Conservation (phyloP, 2,888 invertebrate species). For the Microchrysa polita region DNA sequence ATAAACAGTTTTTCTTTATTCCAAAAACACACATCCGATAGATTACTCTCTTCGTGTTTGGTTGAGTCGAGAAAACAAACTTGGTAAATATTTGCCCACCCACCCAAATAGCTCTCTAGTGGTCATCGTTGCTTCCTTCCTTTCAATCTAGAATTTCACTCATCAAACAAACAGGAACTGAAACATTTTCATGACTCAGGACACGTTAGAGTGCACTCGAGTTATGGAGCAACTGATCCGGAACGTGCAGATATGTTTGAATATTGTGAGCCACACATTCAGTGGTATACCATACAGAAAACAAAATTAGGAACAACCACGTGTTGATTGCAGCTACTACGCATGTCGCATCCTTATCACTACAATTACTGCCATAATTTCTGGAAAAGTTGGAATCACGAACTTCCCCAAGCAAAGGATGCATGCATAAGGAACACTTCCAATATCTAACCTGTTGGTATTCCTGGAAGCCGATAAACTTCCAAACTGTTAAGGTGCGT, state of each 20-base stretch:
- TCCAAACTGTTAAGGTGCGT: constrained; percentile 24
- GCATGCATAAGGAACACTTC: constrained; percentile 20
- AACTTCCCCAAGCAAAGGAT: not conserved
- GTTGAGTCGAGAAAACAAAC: not conserved
- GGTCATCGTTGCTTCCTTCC: not conserved
- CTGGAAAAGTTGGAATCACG: not conserved
- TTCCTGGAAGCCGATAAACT: constrained; percentile 26
- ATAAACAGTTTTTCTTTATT: no score
- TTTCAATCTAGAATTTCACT: constrained; percentile 12
- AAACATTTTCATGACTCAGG: constrained; percentile 5
- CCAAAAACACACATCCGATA: no score
- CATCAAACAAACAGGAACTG: constrained; percentile 6
- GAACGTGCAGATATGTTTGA: not conserved
- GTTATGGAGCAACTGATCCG: not conserved
- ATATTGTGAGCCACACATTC: no score
- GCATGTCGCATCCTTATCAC: constrained; percentile 16
- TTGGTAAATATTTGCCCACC: not conserved
- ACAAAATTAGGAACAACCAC: constrained; percentile 13
- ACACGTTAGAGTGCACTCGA: constrained; percentile 21
- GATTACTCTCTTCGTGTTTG: not conserved
- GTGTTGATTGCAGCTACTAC: not conserved
- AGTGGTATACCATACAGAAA: not conserved
- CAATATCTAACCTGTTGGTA: constrained; percentile 36
- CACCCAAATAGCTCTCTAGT: constrained; percentile 13
- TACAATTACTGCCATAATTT: constrained; percentile 4